Evolutionary conservation across 2,113 vertebrate species (phyloP).

Genomic region (Rhynchomys soricoides): DNA sequence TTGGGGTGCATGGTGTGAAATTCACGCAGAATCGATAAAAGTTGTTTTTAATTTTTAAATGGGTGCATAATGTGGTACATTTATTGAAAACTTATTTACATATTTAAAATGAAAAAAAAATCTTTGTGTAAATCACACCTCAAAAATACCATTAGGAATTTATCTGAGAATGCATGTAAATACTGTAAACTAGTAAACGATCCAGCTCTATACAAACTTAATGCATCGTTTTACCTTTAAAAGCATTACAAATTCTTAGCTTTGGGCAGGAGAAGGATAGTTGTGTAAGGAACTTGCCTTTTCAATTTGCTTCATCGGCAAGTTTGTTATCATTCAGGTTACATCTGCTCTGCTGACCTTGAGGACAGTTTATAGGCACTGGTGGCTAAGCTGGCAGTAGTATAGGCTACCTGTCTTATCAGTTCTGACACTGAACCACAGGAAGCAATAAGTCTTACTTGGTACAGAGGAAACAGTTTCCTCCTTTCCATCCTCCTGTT

Average conservation of each 20-base stretch:
- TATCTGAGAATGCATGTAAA: neutral
- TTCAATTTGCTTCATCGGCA: neutral
- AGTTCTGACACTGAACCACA: neutral
- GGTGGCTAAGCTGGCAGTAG: neutral
- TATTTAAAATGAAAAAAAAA: neutral
- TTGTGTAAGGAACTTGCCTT: neutral
- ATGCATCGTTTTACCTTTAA: neutral
- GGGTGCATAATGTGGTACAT: neutral
- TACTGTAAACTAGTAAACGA: neutral
- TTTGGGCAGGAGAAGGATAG: neutral
- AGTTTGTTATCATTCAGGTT: neutral
- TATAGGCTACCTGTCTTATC: neutral
- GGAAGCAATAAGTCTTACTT: neutral
- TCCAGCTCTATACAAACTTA: neutral
- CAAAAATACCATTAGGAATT: neutral
- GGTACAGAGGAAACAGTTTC: neutral
- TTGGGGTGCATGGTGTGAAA: neutral
- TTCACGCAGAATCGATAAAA: neutral
- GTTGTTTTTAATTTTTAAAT: neutral
- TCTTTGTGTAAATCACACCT: neutral
- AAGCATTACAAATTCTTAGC: neutral
- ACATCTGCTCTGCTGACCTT: neutral
- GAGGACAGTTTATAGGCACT: neutral
- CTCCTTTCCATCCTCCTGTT: neutral
- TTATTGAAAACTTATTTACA: neutral